A percentile compares a stretch with the other conserved stretches of the same genome.
Conservation (phyloP, 2,888 invertebrate species). For the Drosophila kokeensis region DNA sequence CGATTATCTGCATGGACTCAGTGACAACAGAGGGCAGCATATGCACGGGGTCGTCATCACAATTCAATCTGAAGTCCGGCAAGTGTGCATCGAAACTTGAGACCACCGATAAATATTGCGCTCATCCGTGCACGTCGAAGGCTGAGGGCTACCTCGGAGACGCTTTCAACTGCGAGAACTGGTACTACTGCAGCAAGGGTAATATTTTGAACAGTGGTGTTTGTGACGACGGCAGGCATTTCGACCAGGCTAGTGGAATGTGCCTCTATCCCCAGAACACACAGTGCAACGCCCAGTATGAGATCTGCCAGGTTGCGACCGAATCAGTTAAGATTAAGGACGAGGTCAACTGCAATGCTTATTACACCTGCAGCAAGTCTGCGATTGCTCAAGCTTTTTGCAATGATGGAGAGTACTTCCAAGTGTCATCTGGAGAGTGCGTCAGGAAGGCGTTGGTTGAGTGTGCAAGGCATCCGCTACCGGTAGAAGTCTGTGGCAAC, state of each 20-base stretch:
- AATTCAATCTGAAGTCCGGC: slow-evolving; percentile 26
- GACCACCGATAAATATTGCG: slow-evolving; percentile 64
- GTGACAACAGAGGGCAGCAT: slow-evolving; percentile 1
- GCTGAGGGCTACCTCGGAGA: slow-evolving; percentile 62
- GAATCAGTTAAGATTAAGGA: slow-evolving; percentile 47
- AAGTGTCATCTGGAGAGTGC: slow-evolving; percentile 49
- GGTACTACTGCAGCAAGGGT: slow-evolving; percentile 63
- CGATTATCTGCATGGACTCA: slow-evolving; percentile 61
- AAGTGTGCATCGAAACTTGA: slow-evolving; percentile 20
- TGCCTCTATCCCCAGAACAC: slow-evolving; percentile 65
- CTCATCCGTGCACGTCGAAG: slow-evolving; percentile 46
- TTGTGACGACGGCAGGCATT: slow-evolving; percentile 60
- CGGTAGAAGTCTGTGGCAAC: slow-evolving; percentile 71
- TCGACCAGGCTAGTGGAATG: slow-evolving; percentile 37
- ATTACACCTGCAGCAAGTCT: slow-evolving; percentile 60
- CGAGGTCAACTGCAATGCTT: slow-evolving; percentile 70
- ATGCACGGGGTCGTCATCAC: slow-evolving; percentile 16
- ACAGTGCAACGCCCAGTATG: slow-evolving; percentile 57
- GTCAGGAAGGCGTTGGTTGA: slow-evolving; percentile 56
- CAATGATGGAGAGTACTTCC: slow-evolving; percentile 58
- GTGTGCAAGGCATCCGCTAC: slow-evolving; percentile 70
- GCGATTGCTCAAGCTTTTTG: too few relatives aligned
- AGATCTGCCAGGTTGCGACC: slow-evolving; percentile 71
- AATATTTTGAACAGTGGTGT: slow-evolving; percentile 23
- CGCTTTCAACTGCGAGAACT: slow-evolving; percentile 69